Evolutionary conservation across 2,797 vertebrate species (phyloP).

Genomic region (Sarcoramphus papa): DNA sequence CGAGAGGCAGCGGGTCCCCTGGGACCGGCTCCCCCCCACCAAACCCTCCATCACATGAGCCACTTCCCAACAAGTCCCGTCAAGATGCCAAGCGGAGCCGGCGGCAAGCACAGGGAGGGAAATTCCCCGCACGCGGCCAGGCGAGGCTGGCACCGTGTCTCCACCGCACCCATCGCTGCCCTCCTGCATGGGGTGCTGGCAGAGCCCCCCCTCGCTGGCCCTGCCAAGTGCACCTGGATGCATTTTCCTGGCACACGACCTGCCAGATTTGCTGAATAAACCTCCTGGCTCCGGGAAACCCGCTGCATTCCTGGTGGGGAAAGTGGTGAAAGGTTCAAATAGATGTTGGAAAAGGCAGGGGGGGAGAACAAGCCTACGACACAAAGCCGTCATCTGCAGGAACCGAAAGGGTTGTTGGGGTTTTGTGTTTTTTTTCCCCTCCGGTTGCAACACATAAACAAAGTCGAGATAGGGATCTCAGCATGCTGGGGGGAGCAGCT

Average conservation of each 20-base stretch:
- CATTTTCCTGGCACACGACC: neutral
- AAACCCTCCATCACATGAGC: neutral
- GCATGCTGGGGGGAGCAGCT: neutral
- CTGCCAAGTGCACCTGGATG: neutral
- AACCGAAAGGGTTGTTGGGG: neutral
- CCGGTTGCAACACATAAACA: conserved; percentile 38
- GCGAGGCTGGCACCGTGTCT: neutral
- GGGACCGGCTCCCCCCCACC: neutral
- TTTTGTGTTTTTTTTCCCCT: neutral
- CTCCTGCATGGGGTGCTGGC: neutral
- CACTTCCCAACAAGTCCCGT: conserved; percentile 9
- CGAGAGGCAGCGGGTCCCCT: accelerated
- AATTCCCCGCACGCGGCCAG: neutral
- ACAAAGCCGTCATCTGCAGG: neutral
- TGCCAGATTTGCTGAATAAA: conserved; percentile 26
- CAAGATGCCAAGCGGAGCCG: conserved; percentile 2
- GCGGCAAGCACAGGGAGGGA: neutral
- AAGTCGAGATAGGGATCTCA: conserved; percentile 1
- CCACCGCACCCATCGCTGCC: neutral
- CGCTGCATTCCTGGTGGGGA: neutral
- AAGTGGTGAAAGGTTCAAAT: conserved; percentile 33
- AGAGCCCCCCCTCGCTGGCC: neutral
- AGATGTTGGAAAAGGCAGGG: neutral
- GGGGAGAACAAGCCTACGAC: neutral
- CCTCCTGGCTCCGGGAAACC: neutral